Evolutionary conservation across 2,113 vertebrate species (phyloP).

Genomic region (Telmatochromis sp.): DNA sequence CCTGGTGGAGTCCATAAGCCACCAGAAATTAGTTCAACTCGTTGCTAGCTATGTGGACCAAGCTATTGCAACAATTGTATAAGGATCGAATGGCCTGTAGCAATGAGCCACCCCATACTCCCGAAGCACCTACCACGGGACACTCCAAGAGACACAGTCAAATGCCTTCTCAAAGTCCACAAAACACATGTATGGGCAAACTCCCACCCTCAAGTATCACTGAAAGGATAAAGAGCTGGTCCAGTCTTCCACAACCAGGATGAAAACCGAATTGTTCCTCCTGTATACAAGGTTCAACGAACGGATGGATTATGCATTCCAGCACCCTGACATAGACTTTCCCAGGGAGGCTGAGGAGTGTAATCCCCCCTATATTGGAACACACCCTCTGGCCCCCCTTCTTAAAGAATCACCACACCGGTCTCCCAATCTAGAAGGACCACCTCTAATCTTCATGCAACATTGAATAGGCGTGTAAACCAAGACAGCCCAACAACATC

Average conservation of each 20-base stretch:
- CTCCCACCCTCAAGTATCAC: not conserved
- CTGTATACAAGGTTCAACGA: not conserved
- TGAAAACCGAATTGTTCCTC: fast-evolving
- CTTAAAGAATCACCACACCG: not conserved
- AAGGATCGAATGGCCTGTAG: not conserved
- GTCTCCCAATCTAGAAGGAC: fast-evolving
- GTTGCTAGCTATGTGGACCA: not conserved
- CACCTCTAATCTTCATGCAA: not conserved
- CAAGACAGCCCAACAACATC: not conserved
- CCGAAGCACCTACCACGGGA: fast-evolving
- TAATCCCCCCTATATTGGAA: not conserved
- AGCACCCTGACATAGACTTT: not conserved
- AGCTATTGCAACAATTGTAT: not conserved
- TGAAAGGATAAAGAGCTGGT: not conserved
- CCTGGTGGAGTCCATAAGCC: not conserved
- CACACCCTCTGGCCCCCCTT: not conserved
- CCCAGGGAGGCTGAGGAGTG: not conserved
- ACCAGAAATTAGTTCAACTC: not conserved
- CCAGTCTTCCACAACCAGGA: not conserved
- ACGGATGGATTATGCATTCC: not conserved
- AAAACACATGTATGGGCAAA: not conserved
- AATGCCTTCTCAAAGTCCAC: not conserved
- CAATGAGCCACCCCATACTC: not conserved
- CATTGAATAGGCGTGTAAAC: fast-evolving
- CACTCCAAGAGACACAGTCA: not conserved